Base-by-base conservation (phyloP, 2,888 invertebrate species). In the Torymus aiolomorphi region DNA sequence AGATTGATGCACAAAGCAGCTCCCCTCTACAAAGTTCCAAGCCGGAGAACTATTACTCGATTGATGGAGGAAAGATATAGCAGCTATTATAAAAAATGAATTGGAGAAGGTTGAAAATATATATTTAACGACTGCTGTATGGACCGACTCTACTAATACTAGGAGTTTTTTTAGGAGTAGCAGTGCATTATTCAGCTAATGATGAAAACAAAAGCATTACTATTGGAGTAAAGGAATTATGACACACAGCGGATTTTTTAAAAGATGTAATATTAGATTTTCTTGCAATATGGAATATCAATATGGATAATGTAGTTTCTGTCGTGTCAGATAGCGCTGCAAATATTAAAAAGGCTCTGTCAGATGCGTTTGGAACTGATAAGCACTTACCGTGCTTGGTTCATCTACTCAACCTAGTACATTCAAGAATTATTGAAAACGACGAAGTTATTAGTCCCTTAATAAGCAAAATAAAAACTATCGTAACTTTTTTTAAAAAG, bases 101-200 rank as follows among this genome's bases (percentile, higher is more conserved):
- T n/a, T n/a, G n/a, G n/a, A n/a, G n/a, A n/a, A n/a, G n/a, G n/a
- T n/a, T n/a, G n/a, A n/a, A n/a, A n/a, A n/a, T n/a, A n/a, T n/a
- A n/a, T n/a, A n/a, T n/a, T n/a, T n/a, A n/a, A n/a, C n/a, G n/a
- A 73, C 76, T 16, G 80, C 72, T 8, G 56, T 16, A 11, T 1
- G 56, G 5, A 11, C 56, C 5, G 3, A 56, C 13, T 3, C 79
- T 72, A 59, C 63, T 8, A 56, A 56, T 12, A 56, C n/a, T 12
- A 16, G n/a, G 13, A 16, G 56, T 11, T 56, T 16, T n/a, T 56
- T 3, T n/a, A n/a, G 56, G 56, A 8, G 56, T 56, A 8, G 16
- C 56, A 12, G n/a, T n/a, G 5, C 56, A 56, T 16, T 56, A 16
- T 10, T 5, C 16, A 3, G 0, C n/a, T 56, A 56, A 56, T n/a